Conservation (phyloP, 1,140 invertebrate species). For the Philotrypesis tridentata region DNA sequence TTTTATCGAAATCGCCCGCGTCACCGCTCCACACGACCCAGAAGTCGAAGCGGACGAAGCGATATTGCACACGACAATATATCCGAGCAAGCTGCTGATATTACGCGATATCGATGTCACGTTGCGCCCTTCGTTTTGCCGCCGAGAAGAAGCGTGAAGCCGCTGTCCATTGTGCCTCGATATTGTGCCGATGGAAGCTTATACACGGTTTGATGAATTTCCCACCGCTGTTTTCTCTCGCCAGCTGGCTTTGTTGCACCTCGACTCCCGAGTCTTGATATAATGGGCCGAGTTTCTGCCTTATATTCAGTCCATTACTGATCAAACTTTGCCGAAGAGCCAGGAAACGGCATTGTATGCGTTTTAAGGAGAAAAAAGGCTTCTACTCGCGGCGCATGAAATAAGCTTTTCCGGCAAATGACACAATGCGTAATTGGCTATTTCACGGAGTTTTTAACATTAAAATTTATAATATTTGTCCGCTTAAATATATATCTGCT, state of each 20-base stretch:
- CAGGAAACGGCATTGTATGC: not conserved
- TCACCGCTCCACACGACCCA: not conserved
- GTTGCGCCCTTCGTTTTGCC: not conserved
- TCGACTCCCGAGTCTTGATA: not conserved
- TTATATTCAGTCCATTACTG: not conserved
- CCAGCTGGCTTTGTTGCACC: not conserved
- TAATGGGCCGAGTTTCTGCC: not conserved
- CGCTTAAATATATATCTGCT: not conserved
- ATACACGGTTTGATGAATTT: slow-evolving; percentile 21
- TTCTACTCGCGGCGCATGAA: too few relatives aligned
- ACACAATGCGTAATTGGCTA: too few relatives aligned
- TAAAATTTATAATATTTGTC: too few relatives aligned
- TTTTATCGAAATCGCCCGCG: not conserved
- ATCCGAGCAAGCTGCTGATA: not conserved
- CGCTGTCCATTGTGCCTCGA: not conserved
- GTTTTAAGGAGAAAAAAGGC: not conserved
- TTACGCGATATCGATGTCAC: slow-evolving; percentile 30
- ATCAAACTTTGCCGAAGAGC: not conserved
- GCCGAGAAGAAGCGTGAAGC: not conserved
- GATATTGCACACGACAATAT: slow-evolving; percentile 29
- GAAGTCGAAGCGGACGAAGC: not conserved
- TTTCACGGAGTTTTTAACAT: too few relatives aligned
- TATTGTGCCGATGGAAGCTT: slow-evolving; percentile 10
- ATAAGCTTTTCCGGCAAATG: too few relatives aligned
- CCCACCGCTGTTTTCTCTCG: not conserved